Evolutionary conservation across 1,140 invertebrate species (phyloP).

Genomic region (Notospermus geniculatus): DNA sequence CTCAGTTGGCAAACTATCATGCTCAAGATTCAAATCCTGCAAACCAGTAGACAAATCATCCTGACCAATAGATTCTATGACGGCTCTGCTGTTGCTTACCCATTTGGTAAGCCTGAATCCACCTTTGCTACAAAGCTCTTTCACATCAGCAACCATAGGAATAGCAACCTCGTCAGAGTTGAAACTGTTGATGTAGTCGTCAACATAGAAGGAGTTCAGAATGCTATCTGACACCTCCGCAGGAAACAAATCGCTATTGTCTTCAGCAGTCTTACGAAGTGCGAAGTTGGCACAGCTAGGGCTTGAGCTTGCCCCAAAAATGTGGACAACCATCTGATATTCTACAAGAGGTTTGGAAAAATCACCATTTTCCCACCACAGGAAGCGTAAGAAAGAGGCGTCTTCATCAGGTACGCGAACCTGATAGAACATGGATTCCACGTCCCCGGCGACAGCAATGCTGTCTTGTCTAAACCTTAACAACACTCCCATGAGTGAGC

Average conservation of each 20-base stretch:
- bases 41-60: not conserved
- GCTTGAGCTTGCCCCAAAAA: constrained; percentile 20
- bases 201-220: constrained; percentile 22
- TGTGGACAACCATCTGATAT: constrained; percentile 23
- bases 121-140: constrained; percentile 4
- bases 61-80: constrained; percentile 10
- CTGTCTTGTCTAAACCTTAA: constrained; percentile 19
- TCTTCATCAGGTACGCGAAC: constrained; percentile 19
- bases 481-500: constrained; percentile 4
- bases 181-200: constrained; percentile 21
- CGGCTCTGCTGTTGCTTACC: no score
- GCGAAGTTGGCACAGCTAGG: constrained; percentile 19
- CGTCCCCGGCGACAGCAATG: constrained; percentile 17
- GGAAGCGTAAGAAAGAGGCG: constrained; percentile 14
- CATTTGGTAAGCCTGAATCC: no score
- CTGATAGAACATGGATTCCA: no score
- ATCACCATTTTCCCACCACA: constrained; percentile 20
- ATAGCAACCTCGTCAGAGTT: not conserved
- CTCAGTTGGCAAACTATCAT: constrained; percentile 1
- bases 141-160: constrained; percentile 11
- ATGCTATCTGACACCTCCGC: constrained; percentile 9
- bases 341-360: not conserved
- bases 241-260: constrained; percentile 5
- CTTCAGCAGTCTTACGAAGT: constrained; percentile 13
- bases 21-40: not conserved